phyloP scores from a whole-genome alignment of 37 sponge, comb jelly and placozoan genomes.

The Beroe forskalii region DNA sequence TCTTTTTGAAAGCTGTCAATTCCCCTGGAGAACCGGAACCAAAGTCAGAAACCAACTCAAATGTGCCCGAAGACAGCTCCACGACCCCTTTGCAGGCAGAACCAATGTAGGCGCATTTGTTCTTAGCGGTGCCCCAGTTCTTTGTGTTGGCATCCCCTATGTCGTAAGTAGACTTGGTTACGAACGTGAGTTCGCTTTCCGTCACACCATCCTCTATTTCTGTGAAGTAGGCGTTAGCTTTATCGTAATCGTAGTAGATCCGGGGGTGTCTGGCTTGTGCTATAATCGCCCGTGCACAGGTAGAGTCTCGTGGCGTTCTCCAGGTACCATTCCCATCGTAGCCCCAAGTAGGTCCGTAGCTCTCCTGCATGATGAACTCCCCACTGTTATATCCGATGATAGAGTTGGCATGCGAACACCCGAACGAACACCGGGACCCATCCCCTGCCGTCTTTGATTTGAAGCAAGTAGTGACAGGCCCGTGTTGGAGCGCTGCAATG shows the following conservation, averaged over 20 bases:
- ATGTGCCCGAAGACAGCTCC: not conserved
- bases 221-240: constrained; percentile 58
- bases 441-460: not conserved
- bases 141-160: not conserved
- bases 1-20: not conserved
- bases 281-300: not conserved
- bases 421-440: not conserved
- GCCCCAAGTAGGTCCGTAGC: constrained; percentile 3
- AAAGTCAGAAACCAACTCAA: constrained; percentile 33
- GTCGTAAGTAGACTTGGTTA: not conserved
- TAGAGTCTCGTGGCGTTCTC: not conserved
- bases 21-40: not conserved
- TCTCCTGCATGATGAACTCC: constrained; percentile 33
- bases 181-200: not conserved
- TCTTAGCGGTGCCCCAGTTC: constrained; percentile 43
- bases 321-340: not conserved
- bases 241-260: constrained; percentile 48
- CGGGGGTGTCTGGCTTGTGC: not conserved
- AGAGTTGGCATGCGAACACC: constrained; percentile 42
- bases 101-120: constrained; percentile 55
- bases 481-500: not conserved
- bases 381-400: constrained; percentile 2
- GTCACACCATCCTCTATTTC: constrained; percentile 26
- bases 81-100: constrained; percentile 60
- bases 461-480: constrained; percentile 41